Evolutionary conservation across 2,888 invertebrate genomes (phyloP).

Genomic region (Pedicia rivosa): DNA sequence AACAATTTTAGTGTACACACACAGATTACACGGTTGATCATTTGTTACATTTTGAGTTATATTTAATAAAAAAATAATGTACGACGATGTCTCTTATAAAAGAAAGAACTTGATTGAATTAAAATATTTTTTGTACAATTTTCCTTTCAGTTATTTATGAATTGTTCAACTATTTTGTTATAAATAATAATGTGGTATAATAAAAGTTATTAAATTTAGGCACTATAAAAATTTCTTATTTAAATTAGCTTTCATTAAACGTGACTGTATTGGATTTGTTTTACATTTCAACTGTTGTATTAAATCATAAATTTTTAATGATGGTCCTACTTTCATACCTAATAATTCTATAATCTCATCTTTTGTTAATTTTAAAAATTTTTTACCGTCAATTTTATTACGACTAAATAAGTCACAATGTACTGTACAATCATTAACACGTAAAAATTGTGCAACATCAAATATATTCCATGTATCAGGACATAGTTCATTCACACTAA

Average conservation of each 20-base stretch:
- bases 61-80: too few relatives aligned
- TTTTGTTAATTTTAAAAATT: slow-evolving; percentile 64
- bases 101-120: too few relatives aligned
- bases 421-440: slow-evolving; percentile 69
- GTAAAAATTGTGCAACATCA: slow-evolving; percentile 80
- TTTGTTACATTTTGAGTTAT: too few relatives aligned
- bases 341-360: slow-evolving; percentile 80
- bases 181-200: not conserved
- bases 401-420: slow-evolving; percentile 50
- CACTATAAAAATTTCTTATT: slow-evolving; percentile 46
- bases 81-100: too few relatives aligned
- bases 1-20: too few relatives aligned
- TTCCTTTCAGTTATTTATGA: too few relatives aligned
- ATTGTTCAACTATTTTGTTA: too few relatives aligned
- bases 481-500: slow-evolving; percentile 19
- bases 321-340: slow-evolving; percentile 89
- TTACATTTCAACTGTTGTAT: slow-evolving; percentile 82
- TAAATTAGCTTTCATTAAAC: slow-evolving; percentile 39
- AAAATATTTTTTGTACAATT: too few relatives aligned
- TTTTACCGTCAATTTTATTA: slow-evolving; percentile 65
- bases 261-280: slow-evolving; percentile 34
- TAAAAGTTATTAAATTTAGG: slow-evolving; percentile 11
- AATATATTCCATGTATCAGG: slow-evolving; percentile 64
- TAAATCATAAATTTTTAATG: slow-evolving; percentile 82
- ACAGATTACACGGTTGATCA: too few relatives aligned